Conservation (phyloP, 1,140 invertebrate genomes). For the Maniola jurtina region DNA sequence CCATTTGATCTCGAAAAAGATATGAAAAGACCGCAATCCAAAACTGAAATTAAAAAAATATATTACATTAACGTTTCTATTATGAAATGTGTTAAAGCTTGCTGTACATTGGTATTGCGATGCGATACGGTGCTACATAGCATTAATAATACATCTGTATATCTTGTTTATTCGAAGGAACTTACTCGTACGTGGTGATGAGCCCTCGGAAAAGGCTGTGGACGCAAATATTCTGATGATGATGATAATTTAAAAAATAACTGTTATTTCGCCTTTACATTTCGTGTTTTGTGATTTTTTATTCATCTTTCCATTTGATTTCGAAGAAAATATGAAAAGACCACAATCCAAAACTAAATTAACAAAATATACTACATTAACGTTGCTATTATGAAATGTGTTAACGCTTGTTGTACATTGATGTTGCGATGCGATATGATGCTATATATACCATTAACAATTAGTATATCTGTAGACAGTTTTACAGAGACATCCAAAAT, state of each 20-base stretch:
- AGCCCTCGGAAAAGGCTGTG: too few relatives aligned
- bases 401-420: background rate
- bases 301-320: background rate
- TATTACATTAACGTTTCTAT: background rate
- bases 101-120: background rate
- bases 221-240: too few relatives aligned
- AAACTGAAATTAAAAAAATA: background rate
- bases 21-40: conserved; percentile 4
- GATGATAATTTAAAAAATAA: background rate
- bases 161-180: too few relatives aligned
- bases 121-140: background rate
- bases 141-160: too few relatives aligned
- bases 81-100: background rate
- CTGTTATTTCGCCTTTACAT: background rate
- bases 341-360: background rate
- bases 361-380: background rate
- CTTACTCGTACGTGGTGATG: too few relatives aligned
- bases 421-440: background rate
- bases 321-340: conserved; percentile 2
- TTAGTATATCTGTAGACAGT: too few relatives aligned
- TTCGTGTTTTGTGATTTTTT: background rate
- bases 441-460: too few relatives aligned
- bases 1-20: conserved; percentile 2
- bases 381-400: background rate
- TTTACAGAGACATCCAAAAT: too few relatives aligned